Percentiles rank a stretch among this genome's conserved stretches.
phyloP scores from a whole-genome alignment of 2,888 invertebrate genomes.

The Thereva nobilitata region DNA sequence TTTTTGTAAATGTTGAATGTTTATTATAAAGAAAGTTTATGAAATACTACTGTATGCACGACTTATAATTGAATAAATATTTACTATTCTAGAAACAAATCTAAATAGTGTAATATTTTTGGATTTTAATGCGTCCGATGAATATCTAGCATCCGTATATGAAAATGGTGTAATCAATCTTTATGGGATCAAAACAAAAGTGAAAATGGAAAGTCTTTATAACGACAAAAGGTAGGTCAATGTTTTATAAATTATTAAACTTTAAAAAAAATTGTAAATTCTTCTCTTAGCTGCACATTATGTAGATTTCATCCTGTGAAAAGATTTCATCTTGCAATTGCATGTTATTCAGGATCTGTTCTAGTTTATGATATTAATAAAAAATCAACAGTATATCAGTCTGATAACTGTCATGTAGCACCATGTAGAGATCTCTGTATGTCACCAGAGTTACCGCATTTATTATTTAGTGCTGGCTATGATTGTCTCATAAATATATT shows the following conservation, averaged over 20 bases:
- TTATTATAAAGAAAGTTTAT: too few relatives aligned
- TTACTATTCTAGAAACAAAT: constrained; percentile 46
- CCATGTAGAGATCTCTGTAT: constrained; percentile 56
- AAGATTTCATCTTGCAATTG: constrained; percentile 52
- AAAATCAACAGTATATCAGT: constrained; percentile 50
- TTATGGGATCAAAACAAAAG: constrained; percentile 53
- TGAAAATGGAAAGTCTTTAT: constrained; percentile 51
- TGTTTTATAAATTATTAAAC: not conserved
- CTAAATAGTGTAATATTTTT: constrained; percentile 52
- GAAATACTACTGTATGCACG: too few relatives aligned
- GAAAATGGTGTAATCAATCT: constrained; percentile 54
- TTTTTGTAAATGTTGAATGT: too few relatives aligned
- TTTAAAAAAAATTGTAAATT: not conserved
- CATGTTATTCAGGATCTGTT: constrained; percentile 53
- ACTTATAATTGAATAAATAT: not conserved
- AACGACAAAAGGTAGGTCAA: constrained; percentile 51
- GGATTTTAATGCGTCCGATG: constrained; percentile 56
- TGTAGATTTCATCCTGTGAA: constrained; percentile 56
- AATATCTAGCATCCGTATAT: constrained; percentile 54
- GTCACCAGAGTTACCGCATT: constrained; percentile 50
- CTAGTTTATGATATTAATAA: constrained; percentile 53
- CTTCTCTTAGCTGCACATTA: constrained; percentile 49
- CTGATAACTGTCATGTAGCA: constrained; percentile 51
- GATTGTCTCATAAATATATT: constrained; percentile 56
- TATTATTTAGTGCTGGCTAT: constrained; percentile 55